phyloP scores from a whole-genome alignment of 64 coral and sea anemone genomes.

The Stichodactyla helianthus region DNA sequence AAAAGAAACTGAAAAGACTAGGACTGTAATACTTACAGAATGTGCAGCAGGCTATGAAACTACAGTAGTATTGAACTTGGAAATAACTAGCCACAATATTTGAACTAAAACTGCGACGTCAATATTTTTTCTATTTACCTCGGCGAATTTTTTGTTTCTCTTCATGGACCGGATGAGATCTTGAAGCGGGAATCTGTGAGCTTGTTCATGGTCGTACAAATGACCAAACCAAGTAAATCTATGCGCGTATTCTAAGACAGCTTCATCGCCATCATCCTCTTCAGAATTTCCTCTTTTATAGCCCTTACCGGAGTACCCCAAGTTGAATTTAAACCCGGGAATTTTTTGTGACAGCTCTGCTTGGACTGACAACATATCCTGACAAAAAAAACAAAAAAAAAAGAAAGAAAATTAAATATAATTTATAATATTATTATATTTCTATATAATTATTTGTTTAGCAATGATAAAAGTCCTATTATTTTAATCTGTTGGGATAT shows the following conservation, averaged over 20 bases:
- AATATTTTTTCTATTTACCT: conserved; percentile 36
- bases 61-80: too few relatives aligned
- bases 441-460: too few relatives aligned
- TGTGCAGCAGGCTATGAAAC: too few relatives aligned
- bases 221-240: conserved; percentile 96
- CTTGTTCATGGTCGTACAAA: conserved; percentile 93
- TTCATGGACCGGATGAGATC: conserved; percentile 67
- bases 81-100: too few relatives aligned
- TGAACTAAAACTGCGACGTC: too few relatives aligned
- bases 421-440: too few relatives aligned
- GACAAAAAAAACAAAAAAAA: neutral
- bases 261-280: conserved; percentile 86
- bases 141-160: conserved; percentile 78
- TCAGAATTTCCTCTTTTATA: conserved; percentile 62
- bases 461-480: too few relatives aligned
- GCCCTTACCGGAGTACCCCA: conserved; percentile 89
- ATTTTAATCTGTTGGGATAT: too few relatives aligned
- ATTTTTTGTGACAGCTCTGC: conserved; percentile 68
- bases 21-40: too few relatives aligned
- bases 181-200: conserved; percentile 66
- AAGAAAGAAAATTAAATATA: too few relatives aligned
- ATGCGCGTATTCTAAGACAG: conserved; percentile 61
- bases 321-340: conserved; percentile 89
- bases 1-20: neutral
- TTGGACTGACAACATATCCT: conserved; percentile 85